A percentile compares a stretch with the other conserved stretches of the same genome.
These are phyloP conservation scores for Tenebrio molitor DNA, from an alignment of 1,140 invertebrate genomes.

Conservation along the genomic window DNA sequence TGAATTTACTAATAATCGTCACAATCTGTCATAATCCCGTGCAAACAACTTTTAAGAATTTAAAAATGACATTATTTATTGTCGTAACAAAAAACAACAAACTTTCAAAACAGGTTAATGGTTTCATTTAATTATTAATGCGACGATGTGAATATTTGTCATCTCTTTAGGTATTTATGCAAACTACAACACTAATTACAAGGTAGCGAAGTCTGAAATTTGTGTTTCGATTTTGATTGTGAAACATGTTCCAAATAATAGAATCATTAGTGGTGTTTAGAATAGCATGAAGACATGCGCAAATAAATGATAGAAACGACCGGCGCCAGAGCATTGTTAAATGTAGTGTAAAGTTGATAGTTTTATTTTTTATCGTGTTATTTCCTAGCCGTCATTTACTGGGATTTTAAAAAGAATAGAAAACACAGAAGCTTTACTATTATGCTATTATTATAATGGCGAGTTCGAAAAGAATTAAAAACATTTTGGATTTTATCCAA, in stretches of 20 bases:
- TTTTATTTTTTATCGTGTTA: constrained; percentile 36
- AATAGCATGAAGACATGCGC: constrained; percentile 31
- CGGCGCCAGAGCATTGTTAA: constrained; percentile 45
- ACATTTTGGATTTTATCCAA: constrained; percentile 7
- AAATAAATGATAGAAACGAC: constrained; percentile 45
- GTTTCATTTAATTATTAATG: not conserved
- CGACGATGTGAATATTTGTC: not conserved
- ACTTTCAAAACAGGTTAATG: not conserved
- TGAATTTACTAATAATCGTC: constrained; percentile 13
- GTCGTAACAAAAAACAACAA: not conserved
- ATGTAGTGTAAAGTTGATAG: constrained; percentile 42
- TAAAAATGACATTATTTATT: not conserved
- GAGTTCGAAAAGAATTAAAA: constrained; percentile 13
- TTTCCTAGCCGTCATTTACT: constrained; percentile 33
- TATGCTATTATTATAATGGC: constrained; percentile 25
- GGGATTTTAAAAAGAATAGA: constrained; percentile 36
- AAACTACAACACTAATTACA: constrained; percentile 11
- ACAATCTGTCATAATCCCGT: constrained; percentile 10
- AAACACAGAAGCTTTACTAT: constrained; percentile 12
- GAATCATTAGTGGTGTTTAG: constrained; percentile 37
- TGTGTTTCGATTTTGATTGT: constrained; percentile 2
- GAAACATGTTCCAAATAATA: constrained; percentile 27
- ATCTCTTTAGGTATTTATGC: constrained; percentile 3
- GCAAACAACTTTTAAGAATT: constrained; percentile 16
- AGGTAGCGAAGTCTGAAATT: not conserved